Base-by-base conservation (phyloP, 1,140 invertebrate species). In the Scaptomyza hsui region DNA sequence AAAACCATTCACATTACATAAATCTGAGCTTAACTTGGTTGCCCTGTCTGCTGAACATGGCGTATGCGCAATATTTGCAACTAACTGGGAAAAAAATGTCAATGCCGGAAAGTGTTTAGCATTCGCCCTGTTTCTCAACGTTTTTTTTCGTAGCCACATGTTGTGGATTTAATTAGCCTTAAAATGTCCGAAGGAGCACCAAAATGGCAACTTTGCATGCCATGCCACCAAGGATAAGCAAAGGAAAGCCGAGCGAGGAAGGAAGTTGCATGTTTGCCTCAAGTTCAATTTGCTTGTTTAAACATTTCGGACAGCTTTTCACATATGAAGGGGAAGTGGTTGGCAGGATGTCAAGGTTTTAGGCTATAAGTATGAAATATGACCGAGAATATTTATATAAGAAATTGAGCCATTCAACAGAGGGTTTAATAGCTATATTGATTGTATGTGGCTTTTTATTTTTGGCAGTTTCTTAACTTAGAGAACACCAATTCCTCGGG, bases 81-180 rank as follows among this genome's bases (percentile, higher is more conserved):
- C 49, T 52, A 35, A 59, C 55, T 16, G 35, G 15, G 21, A 62
- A 80, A 62, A 29, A 81, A 78, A 83, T 86, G 81, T 86, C 81
- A 86, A 81, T 88, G 74, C 81, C 82, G 82, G 82, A 88, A 88
- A 82, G 47, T 70, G 78, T 81, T 86, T 86, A 81, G 78, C 82
- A 85, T 85, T 80, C 53, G 39, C 35, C 67, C 62, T 59, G 59
- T 62, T 81, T 72, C 48, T 53, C 37, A 41, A 35, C 19, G 3
- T 18, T 21, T 48, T 53, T 32, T 32, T 44, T 26, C 39, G 10
- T 19, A 13, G 13, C 16, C 16, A 39, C 53, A 74, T 70, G 69
- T 57, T 65, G 51, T 72, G 78, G 82, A 86, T 78, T 88, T 86
- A 86, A 88, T 88, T 86, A 86, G 82, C 82, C 82, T 78, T 62